These are phyloP conservation scores for Neostethus bicornis DNA, from an alignment of 2,797 vertebrate species.

Conservation along the genomic window DNA sequence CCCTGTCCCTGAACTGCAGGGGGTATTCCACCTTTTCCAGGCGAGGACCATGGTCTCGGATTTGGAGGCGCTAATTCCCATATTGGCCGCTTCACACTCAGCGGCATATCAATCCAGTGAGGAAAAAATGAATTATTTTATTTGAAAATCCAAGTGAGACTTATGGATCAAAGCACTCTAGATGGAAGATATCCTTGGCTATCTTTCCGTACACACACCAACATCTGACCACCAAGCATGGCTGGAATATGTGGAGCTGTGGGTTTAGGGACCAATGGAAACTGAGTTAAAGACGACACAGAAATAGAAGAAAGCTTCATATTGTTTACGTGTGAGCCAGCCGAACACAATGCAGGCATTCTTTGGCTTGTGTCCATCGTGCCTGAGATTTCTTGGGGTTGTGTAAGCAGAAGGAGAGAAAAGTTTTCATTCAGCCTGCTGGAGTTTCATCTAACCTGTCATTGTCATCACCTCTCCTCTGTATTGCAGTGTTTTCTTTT, in stretches of 20 bases:
- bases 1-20: no score
- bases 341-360: conserved; percentile 63
- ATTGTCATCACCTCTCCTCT: conserved; percentile 42
- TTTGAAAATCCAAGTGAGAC: neutral
- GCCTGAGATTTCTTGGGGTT: conserved; percentile 54
- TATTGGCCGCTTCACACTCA: no score
- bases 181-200: neutral
- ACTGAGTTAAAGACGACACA: conserved; percentile 47
- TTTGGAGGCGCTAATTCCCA: no score
- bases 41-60: no score
- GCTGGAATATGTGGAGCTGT: conserved; percentile 49
- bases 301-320: conserved; percentile 53
- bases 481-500: conserved; percentile 29
- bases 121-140: neutral
- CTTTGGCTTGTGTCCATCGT: conserved; percentile 59
- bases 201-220: conserved; percentile 27
- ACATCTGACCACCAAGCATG: conserved; percentile 49
- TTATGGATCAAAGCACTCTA: neutral
- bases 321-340: conserved; percentile 55
- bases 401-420: conserved; percentile 52
- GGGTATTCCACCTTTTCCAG: no score
- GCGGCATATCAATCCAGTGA: no score
- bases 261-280: conserved; percentile 44
- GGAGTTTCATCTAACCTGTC: conserved; percentile 53
- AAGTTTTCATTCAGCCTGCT: conserved; percentile 63